Conservation (phyloP, 2,113 vertebrate genomes). For the Nestor notabilis region DNA sequence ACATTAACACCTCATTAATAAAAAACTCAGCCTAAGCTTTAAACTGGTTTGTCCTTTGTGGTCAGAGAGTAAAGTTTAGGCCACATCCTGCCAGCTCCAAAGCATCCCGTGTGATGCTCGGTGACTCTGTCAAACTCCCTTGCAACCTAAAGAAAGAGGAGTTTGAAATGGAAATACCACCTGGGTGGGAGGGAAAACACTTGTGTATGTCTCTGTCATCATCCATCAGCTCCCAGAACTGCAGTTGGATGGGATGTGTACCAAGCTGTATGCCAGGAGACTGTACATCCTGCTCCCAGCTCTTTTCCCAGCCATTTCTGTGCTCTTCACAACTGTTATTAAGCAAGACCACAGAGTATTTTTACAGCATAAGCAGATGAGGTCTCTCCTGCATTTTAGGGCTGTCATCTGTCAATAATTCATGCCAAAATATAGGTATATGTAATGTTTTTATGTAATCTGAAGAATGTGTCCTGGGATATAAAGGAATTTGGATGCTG, state of each 20-base stretch:
- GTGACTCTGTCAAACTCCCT: not conserved
- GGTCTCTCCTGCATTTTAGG: not conserved
- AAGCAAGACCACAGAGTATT: slow-evolving; percentile 47
- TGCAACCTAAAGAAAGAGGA: not conserved
- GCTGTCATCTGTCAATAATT: not conserved
- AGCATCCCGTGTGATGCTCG: fast-evolving
- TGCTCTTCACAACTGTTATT: slow-evolving; percentile 44
- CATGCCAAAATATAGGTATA: not conserved
- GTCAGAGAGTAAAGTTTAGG: not conserved
- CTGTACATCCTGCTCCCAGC: slow-evolving; percentile 32
- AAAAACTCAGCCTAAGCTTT: not conserved
- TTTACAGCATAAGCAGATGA: slow-evolving; percentile 39
- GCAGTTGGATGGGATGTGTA: not conserved
- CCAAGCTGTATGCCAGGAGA: not conserved
- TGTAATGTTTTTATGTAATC: not conserved
- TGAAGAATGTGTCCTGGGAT: not conserved
- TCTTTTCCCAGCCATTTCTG: slow-evolving; percentile 33
- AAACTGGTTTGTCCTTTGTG: not conserved
- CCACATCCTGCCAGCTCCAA: not conserved
- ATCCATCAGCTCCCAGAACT: not conserved
- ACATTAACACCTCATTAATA: fast-evolving
- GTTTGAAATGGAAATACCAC: slow-evolving; percentile 18
- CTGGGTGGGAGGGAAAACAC: not conserved
- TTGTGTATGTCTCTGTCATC: not conserved
- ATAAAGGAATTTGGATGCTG: slow-evolving; percentile 15